Evolutionary conservation across 2,888 invertebrate genomes (phyloP).

Genomic region (Luperina nickerlii): DNA sequence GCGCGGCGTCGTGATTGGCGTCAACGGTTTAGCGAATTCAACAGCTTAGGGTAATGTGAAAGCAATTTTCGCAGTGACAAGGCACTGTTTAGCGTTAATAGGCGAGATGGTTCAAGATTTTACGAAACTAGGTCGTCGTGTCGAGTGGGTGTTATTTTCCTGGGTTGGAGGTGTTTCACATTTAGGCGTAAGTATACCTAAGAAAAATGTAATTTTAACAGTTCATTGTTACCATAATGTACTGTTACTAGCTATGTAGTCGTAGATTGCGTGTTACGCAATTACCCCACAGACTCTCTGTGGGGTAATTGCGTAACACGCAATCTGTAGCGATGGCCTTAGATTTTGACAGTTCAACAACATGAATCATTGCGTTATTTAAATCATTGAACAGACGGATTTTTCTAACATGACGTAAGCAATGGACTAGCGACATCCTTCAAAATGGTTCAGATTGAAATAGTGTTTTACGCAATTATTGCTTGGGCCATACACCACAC

Average conservation of each 20-base stretch:
- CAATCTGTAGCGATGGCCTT: too few species aligned
- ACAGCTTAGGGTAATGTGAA: slow-evolving; percentile 52
- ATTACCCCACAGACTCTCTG: too few species aligned
- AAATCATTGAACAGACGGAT: too few species aligned
- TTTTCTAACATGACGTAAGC: too few species aligned
- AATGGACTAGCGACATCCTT: too few species aligned
- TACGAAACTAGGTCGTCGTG: slow-evolving; percentile 14
- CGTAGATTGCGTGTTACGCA: too few species aligned
- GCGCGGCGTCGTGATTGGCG: slow-evolving; percentile 34
- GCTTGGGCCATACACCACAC: too few species aligned
- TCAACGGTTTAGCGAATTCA: slow-evolving; percentile 49
- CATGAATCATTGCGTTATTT: too few species aligned
- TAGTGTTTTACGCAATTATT: too few species aligned
- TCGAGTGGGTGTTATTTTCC: background rate
- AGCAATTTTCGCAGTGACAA: slow-evolving; percentile 61
- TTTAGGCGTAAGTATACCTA: background rate
- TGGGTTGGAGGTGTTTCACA: too few species aligned
- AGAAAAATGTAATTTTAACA: background rate
- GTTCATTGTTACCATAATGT: background rate
- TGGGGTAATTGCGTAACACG: background rate
- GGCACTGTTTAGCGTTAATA: slow-evolving; percentile 9
- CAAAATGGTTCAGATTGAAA: too few species aligned
- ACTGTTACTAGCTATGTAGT: background rate
- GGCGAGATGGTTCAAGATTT: slow-evolving; percentile 24
- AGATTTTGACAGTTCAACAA: too few species aligned